These are phyloP conservation scores for Hucho hucho DNA, from an alignment of 2,113 vertebrate species.

Conservation along the genomic window DNA sequence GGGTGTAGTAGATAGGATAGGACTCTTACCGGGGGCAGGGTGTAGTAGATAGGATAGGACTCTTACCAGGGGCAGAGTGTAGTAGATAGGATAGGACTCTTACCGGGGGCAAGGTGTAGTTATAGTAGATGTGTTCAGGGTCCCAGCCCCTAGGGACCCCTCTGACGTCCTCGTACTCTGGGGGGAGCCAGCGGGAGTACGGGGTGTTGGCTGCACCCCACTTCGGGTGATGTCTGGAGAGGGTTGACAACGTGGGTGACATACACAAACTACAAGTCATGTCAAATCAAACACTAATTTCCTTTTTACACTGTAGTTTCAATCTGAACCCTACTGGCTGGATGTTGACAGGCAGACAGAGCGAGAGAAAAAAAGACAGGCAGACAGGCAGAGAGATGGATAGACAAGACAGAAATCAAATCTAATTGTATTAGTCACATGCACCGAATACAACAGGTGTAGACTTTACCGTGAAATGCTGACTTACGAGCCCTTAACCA, in stretches of 20 bases:
- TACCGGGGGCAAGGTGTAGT: constrained; percentile 73
- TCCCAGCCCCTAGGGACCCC: constrained; percentile 74
- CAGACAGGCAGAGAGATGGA: no score
- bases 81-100: constrained; percentile 18
- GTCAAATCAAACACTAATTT: neutral
- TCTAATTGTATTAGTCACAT: no score
- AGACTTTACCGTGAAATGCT: no score
- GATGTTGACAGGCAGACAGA: no score
- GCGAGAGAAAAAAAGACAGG: no score
- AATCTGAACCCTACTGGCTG: no score
- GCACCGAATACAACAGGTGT: no score
- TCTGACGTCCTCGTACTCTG: constrained; percentile 73
- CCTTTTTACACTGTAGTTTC: neutral
- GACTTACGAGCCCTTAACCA: no score
- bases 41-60: no score
- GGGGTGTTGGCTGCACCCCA: constrained; percentile 76
- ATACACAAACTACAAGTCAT: neutral
- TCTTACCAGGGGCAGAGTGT: no score
- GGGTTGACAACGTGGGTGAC: neutral
- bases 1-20: neutral
- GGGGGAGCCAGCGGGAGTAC: constrained; percentile 74
- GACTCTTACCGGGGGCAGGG: neutral
- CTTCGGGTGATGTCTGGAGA: constrained; percentile 63
- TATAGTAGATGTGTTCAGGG: constrained; percentile 65
- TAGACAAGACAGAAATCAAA: no score